These are phyloP conservation scores for Pseudopodoces humilis DNA, from an alignment of 2,113 vertebrate genomes.

Conservation along the genomic window DNA sequence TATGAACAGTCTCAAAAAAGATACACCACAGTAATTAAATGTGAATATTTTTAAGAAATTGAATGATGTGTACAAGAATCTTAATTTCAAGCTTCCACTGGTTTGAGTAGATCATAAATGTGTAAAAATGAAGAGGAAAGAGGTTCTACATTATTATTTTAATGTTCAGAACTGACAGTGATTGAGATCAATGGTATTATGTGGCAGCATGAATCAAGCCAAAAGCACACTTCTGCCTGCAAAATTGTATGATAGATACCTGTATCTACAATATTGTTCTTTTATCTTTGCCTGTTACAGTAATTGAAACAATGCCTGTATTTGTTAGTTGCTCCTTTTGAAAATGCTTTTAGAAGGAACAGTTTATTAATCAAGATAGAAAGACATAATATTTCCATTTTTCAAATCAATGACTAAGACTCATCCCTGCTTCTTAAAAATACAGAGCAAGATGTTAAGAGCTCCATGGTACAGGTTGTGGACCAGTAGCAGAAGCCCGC, in stretches of 20 bases:
- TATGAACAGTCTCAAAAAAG: not conserved
- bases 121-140: not conserved
- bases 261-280: not conserved
- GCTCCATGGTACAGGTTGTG: accelerated
- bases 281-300: not conserved
- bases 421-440: not conserved
- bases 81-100: not conserved
- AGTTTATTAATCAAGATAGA: constrained; percentile 1
- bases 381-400: constrained; percentile 26
- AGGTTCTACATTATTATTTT: constrained; percentile 35
- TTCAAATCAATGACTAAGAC: not conserved
- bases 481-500: not conserved
- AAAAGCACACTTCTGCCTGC: not conserved
- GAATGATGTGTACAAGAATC: not conserved
- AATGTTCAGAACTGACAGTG: constrained; percentile 37
- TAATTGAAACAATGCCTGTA: constrained; percentile 11
- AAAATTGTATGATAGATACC: not conserved
- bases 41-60: constrained; percentile 11
- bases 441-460: not conserved
- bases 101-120: not conserved
- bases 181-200: constrained; percentile 50
- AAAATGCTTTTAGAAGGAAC: constrained; percentile 23
- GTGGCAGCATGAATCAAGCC: constrained; percentile 39
- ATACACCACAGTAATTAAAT: not conserved
- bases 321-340: not conserved